A percentile compares a stretch with the other conserved stretches of the same genome.
Conservation (phyloP, 1,140 invertebrate genomes). For the Antheraea mylitta region DNA sequence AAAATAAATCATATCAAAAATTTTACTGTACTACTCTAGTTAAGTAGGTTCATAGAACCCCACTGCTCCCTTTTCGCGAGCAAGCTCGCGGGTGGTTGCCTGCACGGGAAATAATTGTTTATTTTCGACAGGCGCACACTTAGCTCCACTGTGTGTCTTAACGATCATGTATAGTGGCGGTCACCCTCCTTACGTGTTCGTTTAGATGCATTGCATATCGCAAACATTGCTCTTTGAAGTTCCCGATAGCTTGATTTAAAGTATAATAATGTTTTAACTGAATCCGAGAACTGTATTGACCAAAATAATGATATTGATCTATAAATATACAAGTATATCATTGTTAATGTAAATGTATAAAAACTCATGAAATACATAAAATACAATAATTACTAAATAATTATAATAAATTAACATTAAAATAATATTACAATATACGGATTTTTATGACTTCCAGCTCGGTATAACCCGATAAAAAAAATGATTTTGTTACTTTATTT, state of each 20-base stretch:
- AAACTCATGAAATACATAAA: too few species aligned
- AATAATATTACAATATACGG: too few species aligned
- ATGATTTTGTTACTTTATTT: too few species aligned
- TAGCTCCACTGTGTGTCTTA: constrained; percentile 36
- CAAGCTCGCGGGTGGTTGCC: constrained; percentile 40
- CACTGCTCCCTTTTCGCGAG: constrained; percentile 51
- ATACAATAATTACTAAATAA: too few species aligned
- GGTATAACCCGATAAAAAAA: too few species aligned
- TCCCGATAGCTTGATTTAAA: not conserved
- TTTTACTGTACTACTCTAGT: not conserved
- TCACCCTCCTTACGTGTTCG: constrained; percentile 30
- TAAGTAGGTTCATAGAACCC: constrained; percentile 27
- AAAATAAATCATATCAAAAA: not conserved
- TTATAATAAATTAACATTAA: too few species aligned
- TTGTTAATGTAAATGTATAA: too few species aligned
- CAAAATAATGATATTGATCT: too few species aligned
- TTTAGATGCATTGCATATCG: constrained; percentile 24
- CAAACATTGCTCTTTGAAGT: not conserved
- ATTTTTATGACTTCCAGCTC: too few species aligned
- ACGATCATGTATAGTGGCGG: constrained; percentile 32
- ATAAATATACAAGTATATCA: too few species aligned
- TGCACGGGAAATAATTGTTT: constrained; percentile 71
- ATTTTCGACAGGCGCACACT: constrained; percentile 63
- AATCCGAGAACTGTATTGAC: too few species aligned
- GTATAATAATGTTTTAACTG: too few species aligned